Evolutionary conservation across 2,113 vertebrate genomes (phyloP), one percentile per base, ranked within the genome.

Genomic region (Penelope pileata): DNA sequence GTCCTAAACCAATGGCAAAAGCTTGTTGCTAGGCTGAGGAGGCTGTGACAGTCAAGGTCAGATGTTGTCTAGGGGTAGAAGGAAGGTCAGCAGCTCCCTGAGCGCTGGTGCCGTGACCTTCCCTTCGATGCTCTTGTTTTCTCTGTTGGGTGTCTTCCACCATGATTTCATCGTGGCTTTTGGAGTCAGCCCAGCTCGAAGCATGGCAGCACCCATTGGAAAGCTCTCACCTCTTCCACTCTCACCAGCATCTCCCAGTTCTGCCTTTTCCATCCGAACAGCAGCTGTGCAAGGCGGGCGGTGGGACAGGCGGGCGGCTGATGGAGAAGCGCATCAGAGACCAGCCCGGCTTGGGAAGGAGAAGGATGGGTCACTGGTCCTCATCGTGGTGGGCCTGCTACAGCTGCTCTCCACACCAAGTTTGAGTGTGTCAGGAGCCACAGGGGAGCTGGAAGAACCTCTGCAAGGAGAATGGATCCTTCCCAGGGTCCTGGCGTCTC

Each of bases 391-490:
- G 36, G 29, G 22, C 36, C 6, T 14, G 42, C 16, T 8, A 32
- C 29, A 9, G 8, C 10, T 1, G 0, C 42, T 51, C 38, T 4
- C 67, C 0, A 1, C 70, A 72, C 68, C 59, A 62, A 7, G 7
- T n/a, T 88, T 15, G 13, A 48, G 32, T 11, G 10, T 30, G 59
- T 40, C 43, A 51, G 72, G 48, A 58, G 29, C 45, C 51, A 14
- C 23, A 9, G 27, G 24, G 74, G 24, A 64, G 48, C 21, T 7
- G 17, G 43, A 32, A 38, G 64, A 29, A 24, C 60, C 34, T 27
- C 51, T 83, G 6, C 30, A 12, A 12, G 6, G 9, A 53, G 26
- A 34, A 14, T 47, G 36, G 24, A 72, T 56, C 12, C 16, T 75
- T 72, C 27, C 8, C 30, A 19, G 17, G 30, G 54, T 18, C 24